Conservation (phyloP, 2,888 invertebrate species). For the Agrilus biguttatus region DNA sequence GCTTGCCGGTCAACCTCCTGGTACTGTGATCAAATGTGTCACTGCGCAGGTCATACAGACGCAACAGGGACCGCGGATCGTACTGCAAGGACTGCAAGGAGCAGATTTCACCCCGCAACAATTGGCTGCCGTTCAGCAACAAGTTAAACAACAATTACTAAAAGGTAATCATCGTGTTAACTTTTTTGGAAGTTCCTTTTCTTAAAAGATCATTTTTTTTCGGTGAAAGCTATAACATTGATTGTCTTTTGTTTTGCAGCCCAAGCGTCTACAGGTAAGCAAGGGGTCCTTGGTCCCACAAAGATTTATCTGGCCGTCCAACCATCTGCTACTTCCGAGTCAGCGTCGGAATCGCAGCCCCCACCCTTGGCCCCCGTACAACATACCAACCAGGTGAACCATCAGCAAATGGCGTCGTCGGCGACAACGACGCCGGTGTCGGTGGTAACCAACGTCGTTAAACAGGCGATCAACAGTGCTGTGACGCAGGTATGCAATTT, state of each 20-base stretch:
- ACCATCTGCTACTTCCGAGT: conserved; percentile 37
- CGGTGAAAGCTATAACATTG: conserved; percentile 5
- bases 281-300: conserved; percentile 71
- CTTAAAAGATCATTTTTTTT: background rate
- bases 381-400: conserved; percentile 10
- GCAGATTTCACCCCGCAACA: conserved; percentile 73
- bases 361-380: conserved; percentile 39
- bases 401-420: conserved; percentile 4
- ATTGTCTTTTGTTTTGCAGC: conserved; percentile 37
- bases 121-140: conserved; percentile 68
- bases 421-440: conserved; percentile 2
- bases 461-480: conserved; percentile 3
- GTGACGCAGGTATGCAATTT: conserved; percentile 4
- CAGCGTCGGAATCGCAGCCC: conserved; percentile 27
- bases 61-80: conserved; percentile 70
- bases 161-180: conserved; percentile 45
- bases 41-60: conserved; percentile 80
- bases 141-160: conserved; percentile 75
- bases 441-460: conserved; percentile 2
- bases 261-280: conserved; percentile 75
- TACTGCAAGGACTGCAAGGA: conserved; percentile 71
- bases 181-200: background rate
- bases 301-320: conserved; percentile 79
- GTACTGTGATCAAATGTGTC: conserved; percentile 74
- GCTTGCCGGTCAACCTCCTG: conserved; percentile 66